Percentiles rank a stretch among this genome's conserved stretches.
Evolutionary conservation across 2,797 vertebrate genomes (phyloP).

Genomic region (Propithecus deckenii): DNA sequence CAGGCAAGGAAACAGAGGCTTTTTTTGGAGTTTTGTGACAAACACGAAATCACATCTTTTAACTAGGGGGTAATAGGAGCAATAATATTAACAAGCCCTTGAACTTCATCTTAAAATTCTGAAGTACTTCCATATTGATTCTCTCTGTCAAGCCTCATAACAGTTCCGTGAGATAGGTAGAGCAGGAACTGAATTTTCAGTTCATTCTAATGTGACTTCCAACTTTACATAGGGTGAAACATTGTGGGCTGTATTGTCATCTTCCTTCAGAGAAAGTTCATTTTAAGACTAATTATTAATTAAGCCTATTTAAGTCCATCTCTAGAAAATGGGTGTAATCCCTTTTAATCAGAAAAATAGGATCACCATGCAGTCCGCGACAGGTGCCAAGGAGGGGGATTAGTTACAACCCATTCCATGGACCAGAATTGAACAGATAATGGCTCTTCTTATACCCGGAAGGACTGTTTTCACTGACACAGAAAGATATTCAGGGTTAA

Average conservation of each 20-base stretch:
- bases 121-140: background rate
- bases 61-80: background rate
- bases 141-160: background rate
- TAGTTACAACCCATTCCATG: background rate
- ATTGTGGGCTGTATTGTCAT: background rate
- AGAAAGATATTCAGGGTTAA: background rate
- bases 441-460: background rate
- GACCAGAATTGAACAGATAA: background rate
- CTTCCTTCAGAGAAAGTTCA: background rate
- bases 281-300: slow-evolving; percentile 46
- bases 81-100: background rate
- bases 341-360: slow-evolving; percentile 21
- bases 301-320: slow-evolving; percentile 1
- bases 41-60: slow-evolving; percentile 8
- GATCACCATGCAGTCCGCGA: background rate
- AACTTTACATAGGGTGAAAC: background rate
- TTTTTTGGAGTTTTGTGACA: slow-evolving; percentile 1
- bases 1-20: background rate
- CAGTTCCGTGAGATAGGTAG: background rate
- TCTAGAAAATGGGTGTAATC: slow-evolving; percentile 29
- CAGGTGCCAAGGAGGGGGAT: background rate
- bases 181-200: background rate
- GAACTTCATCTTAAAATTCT: slow-evolving; percentile 36
- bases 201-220: slow-evolving; percentile 32
- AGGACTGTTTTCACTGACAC: background rate